Percentiles rank a stretch among this genome's conserved stretches.
phyloP scores from a whole-genome alignment of 2,888 invertebrate genomes.

The Drosophila algonquin region DNA sequence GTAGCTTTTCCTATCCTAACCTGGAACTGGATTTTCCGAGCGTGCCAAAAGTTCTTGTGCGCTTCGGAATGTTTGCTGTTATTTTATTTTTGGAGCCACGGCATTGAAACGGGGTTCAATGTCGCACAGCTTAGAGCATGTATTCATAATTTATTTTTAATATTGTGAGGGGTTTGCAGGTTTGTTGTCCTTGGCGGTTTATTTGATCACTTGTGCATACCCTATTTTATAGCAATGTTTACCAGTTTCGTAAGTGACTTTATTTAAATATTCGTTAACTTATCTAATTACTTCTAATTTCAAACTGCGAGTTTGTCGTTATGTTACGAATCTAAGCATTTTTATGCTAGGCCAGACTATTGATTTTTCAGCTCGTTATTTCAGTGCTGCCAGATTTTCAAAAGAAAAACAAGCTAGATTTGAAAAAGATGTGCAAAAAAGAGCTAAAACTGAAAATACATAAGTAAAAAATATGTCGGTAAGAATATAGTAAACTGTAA shows the following conservation, averaged over 20 bases:
- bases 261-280: conserved; percentile 46
- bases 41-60: not conserved
- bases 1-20: conserved; percentile 3
- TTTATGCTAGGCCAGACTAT: conserved; percentile 19
- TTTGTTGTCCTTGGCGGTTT: conserved; percentile 18
- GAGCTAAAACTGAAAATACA: too few relatives aligned
- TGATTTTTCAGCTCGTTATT: conserved; percentile 35
- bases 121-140: conserved; percentile 50
- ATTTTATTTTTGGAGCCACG: conserved; percentile 63
- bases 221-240: conserved; percentile 1
- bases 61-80: conserved; percentile 5
- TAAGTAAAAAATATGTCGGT: too few relatives aligned
- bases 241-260: conserved; percentile 31
- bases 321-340: conserved; percentile 47
- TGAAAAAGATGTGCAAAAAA: too few relatives aligned
- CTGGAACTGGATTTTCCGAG: not conserved
- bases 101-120: conserved; percentile 72
- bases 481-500: too few relatives aligned
- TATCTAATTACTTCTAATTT: conserved; percentile 61
- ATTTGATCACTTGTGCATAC: not conserved
- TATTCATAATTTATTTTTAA: conserved; percentile 70
- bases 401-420: too few relatives aligned
- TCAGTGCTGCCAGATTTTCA: too few relatives aligned
- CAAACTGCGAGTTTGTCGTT: conserved; percentile 74
- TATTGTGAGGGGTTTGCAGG: conserved; percentile 4